Base-by-base conservation (phyloP, 2,797 vertebrate genomes). In the Ambastaia sidthimunki region DNA sequence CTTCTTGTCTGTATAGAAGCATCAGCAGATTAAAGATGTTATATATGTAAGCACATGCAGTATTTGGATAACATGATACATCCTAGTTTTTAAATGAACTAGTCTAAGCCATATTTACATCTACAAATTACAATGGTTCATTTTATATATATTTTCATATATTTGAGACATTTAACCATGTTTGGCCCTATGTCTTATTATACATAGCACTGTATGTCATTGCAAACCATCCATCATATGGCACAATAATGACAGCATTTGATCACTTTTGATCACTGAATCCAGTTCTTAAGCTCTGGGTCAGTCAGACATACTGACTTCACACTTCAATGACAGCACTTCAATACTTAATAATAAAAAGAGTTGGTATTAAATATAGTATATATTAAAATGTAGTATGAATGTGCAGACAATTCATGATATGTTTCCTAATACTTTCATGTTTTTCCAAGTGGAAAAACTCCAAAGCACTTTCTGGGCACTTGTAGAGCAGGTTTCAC, bases 191-290 rank as follows among this genome's bases (percentile, higher is more conserved):
- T 34, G 31, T 34, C 4, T 34, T 34, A 34, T 34, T 34, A 37
- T 37, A 37, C 34, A n/a, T 21, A 19, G 1, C 25, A 41, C 6
- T 41, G 12, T 16, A 16, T 69, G 44, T 21, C n/a, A 50, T 50
- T 71, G 67, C 47, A 79, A 25, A 81, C 75, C 55, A 28, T 28
- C 28, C 2, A 28, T 28, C 28, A 28, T 28, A 28, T 28, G 4
- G 28, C 28, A 28, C 28, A 28, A 28, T n/a, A n/a, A n/a, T n/a
- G n/a, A n/a, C n/a, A n/a, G n/a, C n/a, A n/a, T n/a, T n/a, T n/a
- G n/a, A n/a, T 85, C 67, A 80, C 71, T 59, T 21, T 31, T 10
- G 21, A 63, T 83, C 55, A 70, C 73, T 70, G 74, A 80, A 73
- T 79, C 37, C 1, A 74, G 31, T 44, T 10, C 7, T 60, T 25